Base-by-base conservation (phyloP, 2,797 vertebrate species). In the Microcaecilia unicolor region DNA sequence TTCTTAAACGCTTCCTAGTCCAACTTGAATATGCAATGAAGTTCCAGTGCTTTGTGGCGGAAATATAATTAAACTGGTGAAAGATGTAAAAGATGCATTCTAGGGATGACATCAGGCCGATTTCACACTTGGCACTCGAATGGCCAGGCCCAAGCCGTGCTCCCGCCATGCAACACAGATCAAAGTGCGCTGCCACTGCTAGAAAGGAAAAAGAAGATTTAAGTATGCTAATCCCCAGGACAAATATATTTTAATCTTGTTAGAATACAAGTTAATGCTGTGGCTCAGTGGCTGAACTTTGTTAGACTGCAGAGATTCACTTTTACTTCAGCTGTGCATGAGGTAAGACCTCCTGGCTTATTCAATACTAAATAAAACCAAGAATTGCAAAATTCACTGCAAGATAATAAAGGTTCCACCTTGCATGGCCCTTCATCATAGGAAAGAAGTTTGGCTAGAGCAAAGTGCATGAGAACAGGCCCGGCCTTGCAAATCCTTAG, bases 201-300 rank as follows among this genome's bases (percentile, higher is more conserved):
- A 76, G 80, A 83, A 87, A 89, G 83, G 82, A 81, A 87, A 76
- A 83, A 76, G 82, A 75, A 76, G 81, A 85, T 84, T 92, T 89
- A 88, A 86, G 83, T 93, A 93, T 92, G 90, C 90, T 98, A 97
- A 98, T 95, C 93, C 93, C 86, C 91, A 90, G 90, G 89, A 92
- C 92, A 97, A 97, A 96, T 93, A 95, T 93, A 93, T 97, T 98
- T 92, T 98, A 97, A 98, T 97, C 94, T 98, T 91, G 90, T 98
- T 97, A 97, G 85, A 93, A 95, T 91, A 97, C 94, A 97, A 96
- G 91, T 93, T 96, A 95, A 96, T 90, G 87, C 90, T 56, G 63
- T 83, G 84, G 86, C 85, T 88, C 87, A 84, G 83, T 76, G 80
- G 82, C 73, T 86, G 88, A 91, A 93, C 86, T 90, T 89, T 90